phyloP scores from a whole-genome alignment of 2,888 invertebrate species.

The Lordiphosa andalusiaca region DNA sequence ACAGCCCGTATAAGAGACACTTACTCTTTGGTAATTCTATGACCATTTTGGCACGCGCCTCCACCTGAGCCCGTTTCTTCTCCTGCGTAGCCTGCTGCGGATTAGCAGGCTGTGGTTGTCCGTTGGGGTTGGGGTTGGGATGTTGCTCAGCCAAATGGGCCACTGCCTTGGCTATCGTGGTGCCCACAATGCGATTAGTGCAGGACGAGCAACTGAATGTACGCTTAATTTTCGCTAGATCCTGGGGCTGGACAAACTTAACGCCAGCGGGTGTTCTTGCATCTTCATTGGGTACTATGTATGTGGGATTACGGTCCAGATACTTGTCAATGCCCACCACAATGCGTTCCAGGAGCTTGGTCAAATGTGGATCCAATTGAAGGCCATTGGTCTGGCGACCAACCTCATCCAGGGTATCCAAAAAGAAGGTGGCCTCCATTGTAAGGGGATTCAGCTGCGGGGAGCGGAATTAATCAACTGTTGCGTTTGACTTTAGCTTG shows the following conservation, averaged over 20 bases:
- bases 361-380: conserved; percentile 62
- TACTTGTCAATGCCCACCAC: conserved; percentile 65
- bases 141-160: conserved; percentile 61
- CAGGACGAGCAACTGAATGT: conserved; percentile 55
- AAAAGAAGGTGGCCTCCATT: conserved; percentile 66
- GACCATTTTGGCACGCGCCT: conserved; percentile 34
- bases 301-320: conserved; percentile 53
- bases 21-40: conserved; percentile 50
- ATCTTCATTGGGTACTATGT: conserved; percentile 38
- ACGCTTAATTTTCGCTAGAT: conserved; percentile 54
- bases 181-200: conserved; percentile 59
- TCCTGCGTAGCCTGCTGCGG: conserved; percentile 40
- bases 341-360: conserved; percentile 55
- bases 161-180: conserved; percentile 54
- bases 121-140: conserved; percentile 35
- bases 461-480: background rate
- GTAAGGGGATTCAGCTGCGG: conserved; percentile 71
- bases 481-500: background rate
- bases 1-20: background rate
- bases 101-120: conserved; percentile 20
- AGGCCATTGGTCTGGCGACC: conserved; percentile 22
- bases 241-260: conserved; percentile 47
- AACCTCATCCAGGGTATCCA: conserved; percentile 52
- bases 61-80: conserved; percentile 29
- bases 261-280: conserved; percentile 20